Conservation (phyloP, 1,140 invertebrate genomes). For the Drosophila aff. region DNA sequence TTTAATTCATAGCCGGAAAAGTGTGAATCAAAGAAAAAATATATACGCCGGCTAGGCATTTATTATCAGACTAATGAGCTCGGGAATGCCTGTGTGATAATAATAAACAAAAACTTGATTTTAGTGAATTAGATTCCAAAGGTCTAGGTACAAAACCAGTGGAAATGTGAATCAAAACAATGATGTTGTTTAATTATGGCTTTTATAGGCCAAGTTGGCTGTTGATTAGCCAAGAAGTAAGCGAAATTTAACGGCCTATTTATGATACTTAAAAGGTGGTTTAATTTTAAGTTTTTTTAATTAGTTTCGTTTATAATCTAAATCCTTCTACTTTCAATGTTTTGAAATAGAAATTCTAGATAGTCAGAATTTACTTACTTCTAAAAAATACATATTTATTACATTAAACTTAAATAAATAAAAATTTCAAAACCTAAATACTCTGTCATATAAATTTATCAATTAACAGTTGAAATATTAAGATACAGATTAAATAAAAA, state of each 20-base stretch:
- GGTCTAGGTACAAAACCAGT: slow-evolving; percentile 5
- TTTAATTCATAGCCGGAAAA: background rate
- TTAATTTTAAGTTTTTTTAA: background rate
- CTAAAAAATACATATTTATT: too few species aligned
- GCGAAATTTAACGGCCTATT: background rate
- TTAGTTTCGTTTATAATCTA: background rate
- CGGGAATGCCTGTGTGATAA: background rate
- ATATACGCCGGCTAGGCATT: background rate
- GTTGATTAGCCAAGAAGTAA: background rate
- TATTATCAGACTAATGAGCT: background rate
- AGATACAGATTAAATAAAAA: too few species aligned
- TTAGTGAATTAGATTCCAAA: slow-evolving; percentile 15
- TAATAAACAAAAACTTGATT: slow-evolving; percentile 9
- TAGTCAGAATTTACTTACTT: too few species aligned
- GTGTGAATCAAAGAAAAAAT: background rate
- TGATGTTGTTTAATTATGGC: background rate
- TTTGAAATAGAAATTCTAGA: background rate
- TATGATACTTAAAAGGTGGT: background rate
- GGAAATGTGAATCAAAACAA: background rate
- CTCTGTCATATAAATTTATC: background rate
- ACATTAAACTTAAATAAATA: too few species aligned
- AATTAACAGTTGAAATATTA: background rate
- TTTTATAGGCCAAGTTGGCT: background rate
- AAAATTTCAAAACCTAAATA: too few species aligned
- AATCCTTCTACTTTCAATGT: background rate